Base-by-base conservation (phyloP, 2,888 invertebrate genomes). In the Adelognathus sp. region DNA sequence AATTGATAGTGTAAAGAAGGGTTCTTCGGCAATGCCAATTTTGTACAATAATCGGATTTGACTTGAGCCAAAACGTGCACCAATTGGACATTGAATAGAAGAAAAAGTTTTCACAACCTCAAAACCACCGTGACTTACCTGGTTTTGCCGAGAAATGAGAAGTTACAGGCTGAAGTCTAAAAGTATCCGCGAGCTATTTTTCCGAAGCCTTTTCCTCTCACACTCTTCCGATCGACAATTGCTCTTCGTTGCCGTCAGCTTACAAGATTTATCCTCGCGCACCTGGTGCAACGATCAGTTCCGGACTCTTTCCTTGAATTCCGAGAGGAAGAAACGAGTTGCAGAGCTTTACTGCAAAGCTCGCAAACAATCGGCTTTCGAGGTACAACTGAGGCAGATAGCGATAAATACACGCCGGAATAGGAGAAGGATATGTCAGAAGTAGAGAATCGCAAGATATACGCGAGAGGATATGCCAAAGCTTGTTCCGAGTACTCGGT, bases 331-430 rank as follows among this genome's bases (percentile, higher is more conserved):
- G 54, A 3, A 24, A 11, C 3, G 14, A 41, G 16, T 56, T n/a
- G n/a, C 21, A 14, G 9, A 71, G 52, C 18, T 50, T 71, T 61
- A 52, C 9, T 14, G 31, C 5, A 63, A 72, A 63, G 54, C 41
- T 63, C 24, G 39, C 41, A 31, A 63, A 54, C 41, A 54, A 56
- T 31, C 36, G 27, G 44, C 41, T 41, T 54, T 33, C 24, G 21
- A 44, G 29, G 16, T 18, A 72, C 11, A n/a, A n/a, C 31, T 21
- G 24, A 72, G 29, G 41, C 11, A 39, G 24, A 29, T 44, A 14
- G 54, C 21, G 50, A n/a, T n/a, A 66, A 50, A 61, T 21, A 46
- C 18, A 46, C 16, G 21, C 11, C 2, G 21, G 21, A 46, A 18
- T 5, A 11, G 9, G 9, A 14, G n/a, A 4, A 24, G 39, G 2